Conservation (phyloP, 2,888 invertebrate species). For the Trachelus tabidus region DNA sequence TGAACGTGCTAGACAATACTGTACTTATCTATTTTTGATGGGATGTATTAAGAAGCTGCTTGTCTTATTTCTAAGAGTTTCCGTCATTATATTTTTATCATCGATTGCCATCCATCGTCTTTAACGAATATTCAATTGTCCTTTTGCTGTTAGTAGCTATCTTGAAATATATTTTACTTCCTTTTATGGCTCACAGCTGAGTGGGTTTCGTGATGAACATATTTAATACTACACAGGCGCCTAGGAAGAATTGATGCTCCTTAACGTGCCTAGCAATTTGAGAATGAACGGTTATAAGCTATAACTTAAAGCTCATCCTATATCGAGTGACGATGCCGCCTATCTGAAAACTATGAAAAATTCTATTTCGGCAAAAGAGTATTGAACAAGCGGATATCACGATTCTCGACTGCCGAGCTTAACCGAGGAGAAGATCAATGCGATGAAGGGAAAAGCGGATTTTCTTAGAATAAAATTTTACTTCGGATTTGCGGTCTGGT, state of each 20-base stretch:
- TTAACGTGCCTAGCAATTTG: slow-evolving; percentile 68
- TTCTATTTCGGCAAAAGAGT: slow-evolving; percentile 70
- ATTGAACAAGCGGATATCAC: slow-evolving; percentile 69
- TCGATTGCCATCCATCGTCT: no score
- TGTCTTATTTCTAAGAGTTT: no score
- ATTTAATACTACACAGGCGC: slow-evolving; percentile 41
- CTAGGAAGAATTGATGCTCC: slow-evolving; percentile 67
- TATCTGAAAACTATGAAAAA: slow-evolving; percentile 76
- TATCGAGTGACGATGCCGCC: slow-evolving; percentile 73
- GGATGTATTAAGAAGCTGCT: no score
- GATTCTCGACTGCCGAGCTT: slow-evolving; percentile 72
- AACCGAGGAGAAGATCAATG: slow-evolving; percentile 30
- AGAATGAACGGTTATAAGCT: slow-evolving; percentile 76
- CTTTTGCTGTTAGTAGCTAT: no score
- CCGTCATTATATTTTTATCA: no score
- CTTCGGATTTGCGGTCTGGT: neutral
- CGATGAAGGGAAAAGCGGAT: slow-evolving; percentile 36
- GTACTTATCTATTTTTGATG: no score
- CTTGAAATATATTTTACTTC: no score
- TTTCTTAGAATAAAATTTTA: slow-evolving; percentile 46
- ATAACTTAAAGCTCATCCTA: slow-evolving; percentile 69
- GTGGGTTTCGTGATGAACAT: neutral
- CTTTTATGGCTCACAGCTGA: neutral
- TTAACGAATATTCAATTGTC: no score
- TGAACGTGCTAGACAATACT: no score